These are phyloP conservation scores for Hydra vulgaris DNA, from an alignment of 30 jellyfish, hydroid and myxozoan species.

Conservation along the genomic window DNA sequence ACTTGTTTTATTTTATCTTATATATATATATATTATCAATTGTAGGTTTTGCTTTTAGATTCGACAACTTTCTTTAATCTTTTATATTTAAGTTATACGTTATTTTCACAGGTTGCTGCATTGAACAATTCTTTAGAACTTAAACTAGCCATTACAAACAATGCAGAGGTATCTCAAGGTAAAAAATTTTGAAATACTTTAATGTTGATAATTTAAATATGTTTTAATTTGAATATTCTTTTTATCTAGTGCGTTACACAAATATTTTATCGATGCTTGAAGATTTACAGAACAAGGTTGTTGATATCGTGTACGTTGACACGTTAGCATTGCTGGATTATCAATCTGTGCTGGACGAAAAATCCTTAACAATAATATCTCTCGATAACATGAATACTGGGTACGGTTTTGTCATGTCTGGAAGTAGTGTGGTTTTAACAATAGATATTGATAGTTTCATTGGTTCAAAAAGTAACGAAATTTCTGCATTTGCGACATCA, in stretches of 20 bases:
- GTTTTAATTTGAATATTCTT: background rate
- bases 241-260: background rate
- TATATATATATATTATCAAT: too few species aligned
- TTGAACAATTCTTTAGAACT: slow-evolving; percentile 42
- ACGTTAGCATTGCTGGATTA: slow-evolving; percentile 25
- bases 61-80: too few species aligned
- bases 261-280: slow-evolving; percentile 5
- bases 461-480: background rate
- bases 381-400: slow-evolving; percentile 38
- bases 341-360: slow-evolving; percentile 16
- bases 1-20: too few species aligned
- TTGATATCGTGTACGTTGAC: slow-evolving; percentile 27
- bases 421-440: background rate
- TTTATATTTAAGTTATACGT: too few species aligned
- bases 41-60: too few species aligned
- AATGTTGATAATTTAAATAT: too few species aligned
- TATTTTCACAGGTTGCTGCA: slow-evolving; percentile 68
- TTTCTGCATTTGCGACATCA: background rate
- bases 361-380: slow-evolving; percentile 23
- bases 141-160: slow-evolving; percentile 39
- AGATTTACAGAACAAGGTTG: slow-evolving; percentile 11
- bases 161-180: slow-evolving; percentile 18
- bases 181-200: too few species aligned
- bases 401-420: slow-evolving; percentile 44
- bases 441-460: slow-evolving; percentile 1